Evolutionary conservation across 2,797 vertebrate genomes (phyloP).

Genomic region (Otolemur crassicaudatus): DNA sequence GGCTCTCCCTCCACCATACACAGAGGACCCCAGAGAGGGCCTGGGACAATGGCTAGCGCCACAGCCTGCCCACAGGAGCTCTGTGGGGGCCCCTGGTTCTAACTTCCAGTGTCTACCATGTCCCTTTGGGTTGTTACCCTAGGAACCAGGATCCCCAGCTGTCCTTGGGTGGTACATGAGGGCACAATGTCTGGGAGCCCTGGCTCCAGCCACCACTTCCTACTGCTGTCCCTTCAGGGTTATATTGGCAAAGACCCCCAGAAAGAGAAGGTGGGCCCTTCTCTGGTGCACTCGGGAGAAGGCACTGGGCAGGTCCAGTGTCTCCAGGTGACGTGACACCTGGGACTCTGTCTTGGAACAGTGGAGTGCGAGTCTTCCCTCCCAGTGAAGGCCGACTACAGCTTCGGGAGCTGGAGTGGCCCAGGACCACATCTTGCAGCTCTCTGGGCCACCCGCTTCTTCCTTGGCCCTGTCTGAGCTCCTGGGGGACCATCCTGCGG

Average conservation of each 20-base stretch:
- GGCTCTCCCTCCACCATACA: background rate
- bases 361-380: background rate
- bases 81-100: background rate
- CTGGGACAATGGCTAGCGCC: background rate
- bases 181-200: background rate
- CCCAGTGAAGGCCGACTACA: background rate
- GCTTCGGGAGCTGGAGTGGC: no score
- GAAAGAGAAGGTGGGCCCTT: background rate
- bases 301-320: background rate
- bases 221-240: background rate
- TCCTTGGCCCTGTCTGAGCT: background rate
- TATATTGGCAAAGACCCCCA: background rate
- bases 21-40: background rate
- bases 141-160: no score
- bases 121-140: background rate
- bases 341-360: background rate
- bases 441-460: background rate
- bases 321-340: background rate
- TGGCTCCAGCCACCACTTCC: fast-evolving
- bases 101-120: background rate
- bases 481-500: background rate
- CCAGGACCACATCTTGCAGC: background rate
- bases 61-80: background rate
- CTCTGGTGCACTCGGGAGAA: background rate
- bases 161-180: no score